Base-by-base conservation (phyloP, 2,113 vertebrate species). In the Centropristis striata region DNA sequence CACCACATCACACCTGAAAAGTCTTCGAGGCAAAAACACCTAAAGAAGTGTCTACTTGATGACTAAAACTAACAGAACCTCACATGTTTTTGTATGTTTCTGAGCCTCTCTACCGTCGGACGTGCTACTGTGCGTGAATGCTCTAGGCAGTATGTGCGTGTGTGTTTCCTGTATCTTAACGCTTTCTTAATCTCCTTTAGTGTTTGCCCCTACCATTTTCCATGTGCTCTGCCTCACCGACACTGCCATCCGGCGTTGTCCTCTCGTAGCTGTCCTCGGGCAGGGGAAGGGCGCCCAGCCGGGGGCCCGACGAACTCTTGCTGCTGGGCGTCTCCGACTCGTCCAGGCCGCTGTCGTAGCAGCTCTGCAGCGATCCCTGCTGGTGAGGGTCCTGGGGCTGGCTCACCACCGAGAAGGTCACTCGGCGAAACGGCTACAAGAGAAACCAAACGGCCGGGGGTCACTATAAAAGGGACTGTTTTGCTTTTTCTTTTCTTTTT, bases 221-320 rank as follows among this genome's bases (percentile, higher is more conserved):
- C 98, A 99, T 97, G 98, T 99, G 98, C 96, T 99, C 98, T 98
- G 97, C 98, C 98, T 99, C 98, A 99, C 98, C 98, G 97, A 99
- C 98, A 99, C 98, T 99, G 97, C 98, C 98, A 98, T 99, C 98
- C 95, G 98, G 98, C 96, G 98, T 99, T 95, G 98, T 99, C 97
- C 98, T 98, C 96, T 99, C 98, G 95, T 99, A 99, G 97, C 97
- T 98, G 97, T 99, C 98, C 96, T 99, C 98, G 77, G 98, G 98
- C 92, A 99, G 98, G 96, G 98, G 98, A 88, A 99, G 96, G 95
- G 97, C 97, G 92, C 98, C 98, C 95, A 99, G 97, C 92, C 98
- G 96, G 95, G 98, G 98, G 93, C 98, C 98, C 92, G 97, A 98
- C 76, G 98, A 99, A 90, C 98, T 99, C 97, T 99, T 99, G 97